Evolutionary conservation across 2,797 vertebrate genomes (phyloP), one percentile per base, ranked within the genome.

Genomic region (Discoglossus pictus): DNA sequence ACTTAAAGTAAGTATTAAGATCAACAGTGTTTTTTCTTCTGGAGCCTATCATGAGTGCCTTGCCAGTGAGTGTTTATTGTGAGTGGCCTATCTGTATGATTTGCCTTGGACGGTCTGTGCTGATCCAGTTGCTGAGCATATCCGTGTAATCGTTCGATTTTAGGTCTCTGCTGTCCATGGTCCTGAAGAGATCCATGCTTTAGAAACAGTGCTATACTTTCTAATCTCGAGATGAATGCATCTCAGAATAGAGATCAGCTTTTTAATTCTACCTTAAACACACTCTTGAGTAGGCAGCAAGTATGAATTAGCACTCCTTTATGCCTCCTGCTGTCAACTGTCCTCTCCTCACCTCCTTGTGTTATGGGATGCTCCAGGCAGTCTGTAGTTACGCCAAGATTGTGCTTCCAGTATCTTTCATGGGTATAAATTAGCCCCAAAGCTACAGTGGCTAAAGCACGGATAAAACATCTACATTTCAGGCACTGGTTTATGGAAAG

Each of bases 291-390:
- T 55, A 65, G 27, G 13, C 50, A 36, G 24, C 9, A 11, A 18
- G 27, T 54, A 4, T 24, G 36, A 51, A 59, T 51, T 48, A 35
- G 20, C 24, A 27, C 46, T 18, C 9, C 8, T 40, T 50, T 59
- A 7, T 15, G 43, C 13, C 24, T 43, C 34, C 52, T 58, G 31
- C 48, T 39, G 53, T 46, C 36, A 48, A 17, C 17, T 58, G 64
- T 66, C 64, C 44, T 66, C 39, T 6, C 17, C 40, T 59, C 44
- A 58, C 44, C 55, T 66, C 44, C 7, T 54, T 11, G 8, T 54
- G 34, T 21, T 54, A 21, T 54, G 10, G 52, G 34, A 54, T 48
- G 64, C 43, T 48, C 7, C 21, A 66, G 53, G 64, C 53, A 20
- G 9, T 66, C 47, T 36, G 25, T 42, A 55, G 15, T 15, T 12